Conservation (phyloP, 2,888 invertebrate species). For the Ferdinandea cuprea region DNA sequence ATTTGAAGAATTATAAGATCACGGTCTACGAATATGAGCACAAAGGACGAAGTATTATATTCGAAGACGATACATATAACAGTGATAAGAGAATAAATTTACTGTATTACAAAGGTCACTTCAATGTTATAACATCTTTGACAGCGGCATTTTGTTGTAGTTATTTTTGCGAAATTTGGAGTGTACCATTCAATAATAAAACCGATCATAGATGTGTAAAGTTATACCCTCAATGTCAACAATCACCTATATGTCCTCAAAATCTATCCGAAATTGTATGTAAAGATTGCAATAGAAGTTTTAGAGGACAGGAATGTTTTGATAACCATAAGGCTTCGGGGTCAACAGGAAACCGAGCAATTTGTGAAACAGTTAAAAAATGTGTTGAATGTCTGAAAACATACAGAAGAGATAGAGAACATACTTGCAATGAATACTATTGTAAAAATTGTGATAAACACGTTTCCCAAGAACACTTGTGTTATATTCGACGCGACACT, state of each 20-base stretch:
- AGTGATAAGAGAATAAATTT: conserved; percentile 3
- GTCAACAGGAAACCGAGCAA: conserved; percentile 4
- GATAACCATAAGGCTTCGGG: conserved; percentile 16
- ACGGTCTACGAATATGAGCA: background rate
- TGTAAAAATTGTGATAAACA: background rate
- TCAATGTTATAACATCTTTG: conserved; percentile 5
- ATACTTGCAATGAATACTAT: conserved; percentile 12
- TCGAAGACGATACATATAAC: background rate
- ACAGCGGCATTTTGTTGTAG: no score
- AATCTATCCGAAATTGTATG: background rate
- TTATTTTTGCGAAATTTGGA: conserved; percentile 14
- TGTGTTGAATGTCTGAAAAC: conserved; percentile 21
- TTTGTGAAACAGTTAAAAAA: conserved; percentile 15
- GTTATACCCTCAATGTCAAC: background rate
- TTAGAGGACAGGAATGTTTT: conserved; percentile 24
- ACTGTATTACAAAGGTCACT: conserved; percentile 16
- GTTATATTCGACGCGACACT: background rate
- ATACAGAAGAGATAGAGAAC: background rate
- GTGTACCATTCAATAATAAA: conserved; percentile 18
- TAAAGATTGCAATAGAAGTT: background rate
- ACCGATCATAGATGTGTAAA: background rate
- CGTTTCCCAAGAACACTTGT: background rate
- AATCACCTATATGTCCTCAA: background rate
- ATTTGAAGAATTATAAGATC: background rate
- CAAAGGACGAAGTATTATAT: background rate